Percentiles rank a stretch among this genome's conserved stretches.
phyloP scores from a whole-genome alignment of 2,888 invertebrate genomes.

The Cerastoderma edule region DNA sequence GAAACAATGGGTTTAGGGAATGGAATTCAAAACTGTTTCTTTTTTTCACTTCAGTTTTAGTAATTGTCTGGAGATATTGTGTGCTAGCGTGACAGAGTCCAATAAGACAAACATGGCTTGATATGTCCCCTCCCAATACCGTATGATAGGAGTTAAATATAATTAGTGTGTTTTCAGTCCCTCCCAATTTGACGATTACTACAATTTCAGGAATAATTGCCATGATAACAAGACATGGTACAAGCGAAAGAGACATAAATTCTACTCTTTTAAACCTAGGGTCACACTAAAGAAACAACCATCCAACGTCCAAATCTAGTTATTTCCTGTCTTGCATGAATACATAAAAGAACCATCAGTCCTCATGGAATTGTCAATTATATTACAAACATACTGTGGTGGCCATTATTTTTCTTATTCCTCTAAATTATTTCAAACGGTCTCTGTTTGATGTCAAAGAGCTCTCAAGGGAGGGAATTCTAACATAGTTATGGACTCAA shows the following conservation, averaged over 20 bases:
- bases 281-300: constrained; percentile 39
- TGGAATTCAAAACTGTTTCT: too few species aligned
- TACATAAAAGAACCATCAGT: constrained; percentile 41
- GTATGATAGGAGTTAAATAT: constrained; percentile 24
- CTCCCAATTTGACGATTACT: constrained; percentile 57
- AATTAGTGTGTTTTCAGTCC: constrained; percentile 33
- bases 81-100: constrained; percentile 19
- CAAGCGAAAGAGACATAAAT: constrained; percentile 44
- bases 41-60: not conserved
- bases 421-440: constrained; percentile 49
- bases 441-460: constrained; percentile 60
- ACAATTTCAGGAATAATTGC: constrained; percentile 50
- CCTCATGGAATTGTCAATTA: constrained; percentile 52
- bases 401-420: constrained; percentile 62
- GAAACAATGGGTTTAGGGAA: too few species aligned
- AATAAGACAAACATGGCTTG: not conserved
- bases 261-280: constrained; percentile 30
- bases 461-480: constrained; percentile 46
- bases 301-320: constrained; percentile 54
- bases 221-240: constrained; percentile 53
- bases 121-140: constrained; percentile 30
- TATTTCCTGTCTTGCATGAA: constrained; percentile 58
- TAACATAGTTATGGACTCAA: constrained; percentile 47
- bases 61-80: too few species aligned
- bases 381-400: constrained; percentile 57